phyloP scores from a whole-genome alignment of 2,113 vertebrate species.

The Stercorarius parasiticus region DNA sequence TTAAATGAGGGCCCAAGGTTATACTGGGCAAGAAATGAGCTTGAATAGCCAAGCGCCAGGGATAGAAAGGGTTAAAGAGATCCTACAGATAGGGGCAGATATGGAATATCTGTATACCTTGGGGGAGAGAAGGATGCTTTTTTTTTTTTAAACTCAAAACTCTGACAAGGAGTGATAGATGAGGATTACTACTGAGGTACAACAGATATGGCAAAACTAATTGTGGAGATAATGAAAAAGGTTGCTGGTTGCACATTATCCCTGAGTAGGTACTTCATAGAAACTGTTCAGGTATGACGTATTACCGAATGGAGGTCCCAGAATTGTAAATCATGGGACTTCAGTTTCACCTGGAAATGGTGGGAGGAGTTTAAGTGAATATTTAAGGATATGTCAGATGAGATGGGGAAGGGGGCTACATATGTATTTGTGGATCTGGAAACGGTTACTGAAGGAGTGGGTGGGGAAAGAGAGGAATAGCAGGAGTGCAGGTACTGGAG shows the following conservation, averaged over 20 bases:
- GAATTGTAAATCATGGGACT: not conserved
- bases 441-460: not conserved
- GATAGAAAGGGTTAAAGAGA: not conserved
- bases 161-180: not conserved
- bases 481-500: not conserved
- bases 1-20: not conserved
- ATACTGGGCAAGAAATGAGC: not conserved
- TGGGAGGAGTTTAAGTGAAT: not conserved
- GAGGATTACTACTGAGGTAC: not conserved
- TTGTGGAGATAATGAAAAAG: not conserved
- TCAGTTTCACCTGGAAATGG: not conserved
- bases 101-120: no score
- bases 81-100: not conserved
- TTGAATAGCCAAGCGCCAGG: not conserved
- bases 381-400: not conserved
- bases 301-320: accelerated
- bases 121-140: not conserved
- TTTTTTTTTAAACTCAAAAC: not conserved
- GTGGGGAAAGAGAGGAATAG: not conserved
- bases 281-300: not conserved
- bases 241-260: not conserved
- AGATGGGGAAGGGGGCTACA: not conserved
- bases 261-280: not conserved
- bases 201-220: not conserved
- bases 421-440: not conserved